Base-by-base conservation (phyloP, 2,113 vertebrate genomes). In the Jacana jacana region DNA sequence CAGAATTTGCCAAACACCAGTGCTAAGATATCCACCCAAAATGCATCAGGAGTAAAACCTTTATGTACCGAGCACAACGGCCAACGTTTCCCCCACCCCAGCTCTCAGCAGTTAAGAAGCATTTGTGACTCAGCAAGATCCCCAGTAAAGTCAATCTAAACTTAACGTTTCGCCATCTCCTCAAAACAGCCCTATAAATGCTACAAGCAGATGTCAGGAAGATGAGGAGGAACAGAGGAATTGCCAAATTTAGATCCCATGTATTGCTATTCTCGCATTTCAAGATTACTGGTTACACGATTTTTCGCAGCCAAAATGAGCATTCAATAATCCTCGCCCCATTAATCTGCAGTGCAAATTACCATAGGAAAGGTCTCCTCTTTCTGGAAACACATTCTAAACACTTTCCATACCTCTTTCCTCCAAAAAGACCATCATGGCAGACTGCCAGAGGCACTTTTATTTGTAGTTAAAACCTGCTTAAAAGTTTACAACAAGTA, bases 181-280 rank as follows among this genome's bases (percentile, higher is more conserved):
- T 1, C 64, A 30, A 23, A 86, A 86, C 71, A 63, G 68, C 44
- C 83, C 83, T 88, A 63, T 69, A 89, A 95, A 92, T 69, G 91
- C 78, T 79, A 68, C 42, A 79, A 91, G 73, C 89, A 95, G 61
- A 76, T 91, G 89, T 60, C 93, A 89, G 39, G 82, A 64, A 60
- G 61, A 92, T 57, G 81, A 95, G 60, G 30, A 68, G 61, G 95
- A 95, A 54, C 55, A 91, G 83, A 77, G 44, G 31, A 95, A 80
- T 23, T 1, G 2, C 79, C 79, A 63, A 88, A 83, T 82, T 94
- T 93, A 97, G 79, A 89, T 51, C 54, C 44, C 13, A 6, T 24
- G 37, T 44, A 61, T 23, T 52, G 58, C 86, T 84, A 7, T 51
- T 87, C 49, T 44, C 0, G 0, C 48, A 44, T 76, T 89, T 73